Conservation (phyloP, 92 coral and sea anemone genomes). For the Bergia puertoricense region DNA sequence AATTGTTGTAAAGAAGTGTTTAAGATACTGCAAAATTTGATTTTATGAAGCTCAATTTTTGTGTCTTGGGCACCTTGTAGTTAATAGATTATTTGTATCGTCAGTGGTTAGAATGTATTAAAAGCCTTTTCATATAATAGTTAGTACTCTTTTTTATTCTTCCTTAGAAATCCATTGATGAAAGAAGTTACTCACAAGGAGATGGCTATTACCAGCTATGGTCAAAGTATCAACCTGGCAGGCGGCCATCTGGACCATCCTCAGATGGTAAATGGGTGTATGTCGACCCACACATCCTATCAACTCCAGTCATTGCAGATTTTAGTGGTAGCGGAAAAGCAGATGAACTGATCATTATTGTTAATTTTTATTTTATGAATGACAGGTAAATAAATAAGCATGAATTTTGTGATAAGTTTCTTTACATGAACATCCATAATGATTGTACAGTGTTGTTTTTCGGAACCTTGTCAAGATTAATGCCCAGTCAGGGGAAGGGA, state of each 20-base stretch:
- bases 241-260: slow-evolving; percentile 75
- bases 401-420: no score
- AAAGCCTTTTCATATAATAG: no score
- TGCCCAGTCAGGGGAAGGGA: no score
- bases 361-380: slow-evolving; percentile 88
- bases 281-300: slow-evolving; percentile 88
- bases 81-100: no score
- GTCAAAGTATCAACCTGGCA: slow-evolving; percentile 60
- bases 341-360: slow-evolving; percentile 78
- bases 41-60: no score
- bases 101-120: no score
- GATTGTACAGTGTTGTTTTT: no score
- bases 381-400: slow-evolving; percentile 51
- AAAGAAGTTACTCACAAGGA: slow-evolving; percentile 20
- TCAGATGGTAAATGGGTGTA: slow-evolving; percentile 68
- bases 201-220: slow-evolving; percentile 38
- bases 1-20: no score
- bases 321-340: slow-evolving; percentile 83
- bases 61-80: no score
- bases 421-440: no score
- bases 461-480: no score
- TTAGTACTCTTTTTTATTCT: neutral
- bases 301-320: slow-evolving; percentile 91
- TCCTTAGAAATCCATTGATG: neutral
- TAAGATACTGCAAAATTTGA: no score